These are phyloP conservation scores for Coptodon bakossiorum DNA, from an alignment of 2,113 vertebrate genomes.

Conservation along the genomic window DNA sequence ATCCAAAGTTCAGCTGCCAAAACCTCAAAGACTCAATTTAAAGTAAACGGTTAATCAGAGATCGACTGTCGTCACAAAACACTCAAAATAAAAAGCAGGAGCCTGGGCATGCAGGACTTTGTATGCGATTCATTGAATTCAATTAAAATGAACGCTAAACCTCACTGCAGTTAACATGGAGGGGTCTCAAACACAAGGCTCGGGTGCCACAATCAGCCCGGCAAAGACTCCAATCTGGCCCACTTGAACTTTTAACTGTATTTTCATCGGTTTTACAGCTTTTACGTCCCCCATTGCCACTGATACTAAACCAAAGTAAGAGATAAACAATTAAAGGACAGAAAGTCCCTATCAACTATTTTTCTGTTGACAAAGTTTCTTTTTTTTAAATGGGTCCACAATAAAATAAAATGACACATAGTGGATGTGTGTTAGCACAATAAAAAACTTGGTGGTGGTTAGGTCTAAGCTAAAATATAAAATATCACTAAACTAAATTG, in stretches of 20 bases:
- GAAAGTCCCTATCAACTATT: neutral
- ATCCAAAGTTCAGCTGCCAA: neutral
- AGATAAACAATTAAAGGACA: neutral
- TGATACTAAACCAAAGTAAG: neutral
- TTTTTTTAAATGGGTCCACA: neutral
- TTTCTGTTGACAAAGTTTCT: neutral
- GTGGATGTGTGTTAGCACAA: neutral
- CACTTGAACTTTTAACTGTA: neutral
- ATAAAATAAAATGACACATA: neutral
- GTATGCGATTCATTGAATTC: neutral
- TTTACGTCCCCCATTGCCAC: neutral
- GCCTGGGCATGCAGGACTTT: neutral
- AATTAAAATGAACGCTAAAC: neutral
- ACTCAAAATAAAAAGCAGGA: neutral
- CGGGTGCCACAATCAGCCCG: neutral
- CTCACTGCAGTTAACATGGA: neutral
- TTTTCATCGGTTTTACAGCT: neutral
- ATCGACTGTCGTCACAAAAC: neutral
- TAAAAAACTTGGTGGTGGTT: neutral
- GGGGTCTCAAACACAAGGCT: neutral
- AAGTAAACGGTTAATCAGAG: neutral
- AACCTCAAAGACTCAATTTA: neutral
- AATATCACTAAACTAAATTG: neutral
- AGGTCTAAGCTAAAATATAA: neutral
- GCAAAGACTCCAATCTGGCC: neutral